Evolutionary conservation across 1,140 invertebrate species (phyloP), one percentile per base, ranked within the genome.

Genomic region (Araneus ventricosus): DNA sequence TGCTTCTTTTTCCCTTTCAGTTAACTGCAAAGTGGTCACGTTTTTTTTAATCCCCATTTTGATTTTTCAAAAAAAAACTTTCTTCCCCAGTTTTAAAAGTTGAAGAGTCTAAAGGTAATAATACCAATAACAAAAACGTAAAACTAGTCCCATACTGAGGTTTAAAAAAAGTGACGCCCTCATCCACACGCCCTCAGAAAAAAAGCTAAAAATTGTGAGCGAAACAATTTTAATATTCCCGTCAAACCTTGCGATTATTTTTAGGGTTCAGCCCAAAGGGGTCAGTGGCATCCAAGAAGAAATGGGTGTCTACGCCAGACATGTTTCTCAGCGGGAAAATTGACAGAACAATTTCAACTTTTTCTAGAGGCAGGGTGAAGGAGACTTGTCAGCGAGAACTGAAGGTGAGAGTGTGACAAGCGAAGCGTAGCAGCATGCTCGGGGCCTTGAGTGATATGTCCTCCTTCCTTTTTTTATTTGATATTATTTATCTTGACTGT

Each of bases 191-290:
- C 70, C 70, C 34, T 75, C 70, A 34, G 20, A 20, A 75, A 67
- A 22, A 75, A 30, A 75, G n/a, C 22, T n/a, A 70, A 27, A 70
- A 75, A 75, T 22, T 75, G 14, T 34, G 5, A 34, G 70, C 70
- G 70, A 75, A 75, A 75, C 70, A 75, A 75, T 75, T 75, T 75
- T 75, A 75, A 75, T 75, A 75, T 75, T 75, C 70, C 70, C 70
- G 70, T 75, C 70, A 75, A 75, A 75, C 70, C 30, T 75, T 34
- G 70, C 30, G 70, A 75, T 75, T 75, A 75, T 75, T 75, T 75
- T 75, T 75, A 75, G 70, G 30, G 70, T 75, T 75, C 27, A 75
- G 30, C 70, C 70, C 70, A 75, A 75, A 30, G 34, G 70, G 30
- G 70, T 75, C 70, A 75, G 70, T 75, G 70, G 70, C 70, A 34